Percentiles rank a stretch among this genome's conserved stretches.
phyloP scores from a whole-genome alignment of 2,797 vertebrate species.

The Acipenser transmontanus region DNA sequence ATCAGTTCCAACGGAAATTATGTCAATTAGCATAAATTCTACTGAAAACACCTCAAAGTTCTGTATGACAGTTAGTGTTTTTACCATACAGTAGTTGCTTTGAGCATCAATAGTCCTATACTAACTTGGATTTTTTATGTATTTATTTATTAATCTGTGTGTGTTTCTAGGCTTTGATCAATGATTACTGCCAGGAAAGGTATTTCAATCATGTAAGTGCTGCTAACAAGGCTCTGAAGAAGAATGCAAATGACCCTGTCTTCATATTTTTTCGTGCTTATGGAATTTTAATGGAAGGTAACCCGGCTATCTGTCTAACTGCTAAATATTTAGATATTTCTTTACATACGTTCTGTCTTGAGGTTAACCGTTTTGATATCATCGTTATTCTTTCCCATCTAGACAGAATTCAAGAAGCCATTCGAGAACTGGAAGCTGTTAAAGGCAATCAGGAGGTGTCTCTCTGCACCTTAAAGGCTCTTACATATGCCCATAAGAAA shows the following conservation, averaged over 20 bases:
- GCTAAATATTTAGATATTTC: neutral
- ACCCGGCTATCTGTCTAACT: neutral
- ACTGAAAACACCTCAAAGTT: no score
- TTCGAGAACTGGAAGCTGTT: constrained; percentile 72
- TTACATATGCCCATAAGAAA: constrained; percentile 86
- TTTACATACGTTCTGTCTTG: neutral
- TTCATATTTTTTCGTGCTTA: constrained; percentile 82
- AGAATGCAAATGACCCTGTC: constrained; percentile 59
- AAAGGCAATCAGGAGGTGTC: constrained; percentile 76
- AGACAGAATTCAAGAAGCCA: constrained; percentile 80
- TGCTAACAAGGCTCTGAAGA: constrained; percentile 70
- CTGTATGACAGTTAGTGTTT: no score
- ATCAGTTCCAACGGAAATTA: no score
- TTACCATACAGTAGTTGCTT: no score
- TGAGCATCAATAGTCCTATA: no score
- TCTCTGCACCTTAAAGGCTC: constrained; percentile 80
- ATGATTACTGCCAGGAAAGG: constrained; percentile 80
- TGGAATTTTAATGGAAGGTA: constrained; percentile 82
- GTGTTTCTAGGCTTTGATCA: constrained; percentile 69
- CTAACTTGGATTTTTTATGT: no score
- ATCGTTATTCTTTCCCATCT: constrained; percentile 27
- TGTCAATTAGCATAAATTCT: no score
- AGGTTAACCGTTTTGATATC: neutral
- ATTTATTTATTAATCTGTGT: constrained; percentile 1
- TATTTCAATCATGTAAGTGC: constrained; percentile 73